Evolutionary conservation across 2,797 vertebrate genomes (phyloP), one percentile per base, ranked within the genome.

Genomic region (Enteromius afrohamiltoni): DNA sequence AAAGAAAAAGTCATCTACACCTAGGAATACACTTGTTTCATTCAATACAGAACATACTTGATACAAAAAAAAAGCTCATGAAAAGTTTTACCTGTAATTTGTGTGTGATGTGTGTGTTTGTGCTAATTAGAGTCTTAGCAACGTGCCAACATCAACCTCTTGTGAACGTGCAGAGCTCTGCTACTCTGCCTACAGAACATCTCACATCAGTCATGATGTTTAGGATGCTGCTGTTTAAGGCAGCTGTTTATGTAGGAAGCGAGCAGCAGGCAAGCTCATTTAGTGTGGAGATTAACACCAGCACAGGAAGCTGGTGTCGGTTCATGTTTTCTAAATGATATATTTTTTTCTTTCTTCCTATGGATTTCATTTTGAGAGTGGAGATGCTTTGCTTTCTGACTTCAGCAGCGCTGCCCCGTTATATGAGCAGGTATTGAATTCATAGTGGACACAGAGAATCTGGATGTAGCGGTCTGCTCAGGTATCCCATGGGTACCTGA

Each of bases 301-400:
- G 37, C 58, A 65, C 55, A 31, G 71, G 23, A 26, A 9, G 67
- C 10, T 69, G 19, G 23, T 31, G 1, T 17, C 14, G 23, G 70
- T 71, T 64, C 67, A 37, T 60, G 60, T 62, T 78, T 45, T 19
- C 53, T 29, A 4, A 81, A 80, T 21, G 16, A 19, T 62, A 10
- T 45, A 4, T 29, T 31, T 47, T 47, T 4, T 34, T 49, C 0
- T 42, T 29, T 40, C 13, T 77, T 77, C 40, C 53, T 71, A 55
- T 42, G 70, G 49, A 67, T 88, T 80, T 77, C 26, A 51, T 80
- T 71, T 53, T 6, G 47, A 62, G 55, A 77, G 45, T 23, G 19
- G 5, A 70, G 53, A 74, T 75, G 26, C 65, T 70, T 79, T 62
- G 29, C 70, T 74, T 60, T 73, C 79, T 47, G 26, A 49, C 55